Evolutionary conservation across 2,113 vertebrate species (phyloP), one percentile per base, ranked within the genome.

Genomic region (Labeo catla): DNA sequence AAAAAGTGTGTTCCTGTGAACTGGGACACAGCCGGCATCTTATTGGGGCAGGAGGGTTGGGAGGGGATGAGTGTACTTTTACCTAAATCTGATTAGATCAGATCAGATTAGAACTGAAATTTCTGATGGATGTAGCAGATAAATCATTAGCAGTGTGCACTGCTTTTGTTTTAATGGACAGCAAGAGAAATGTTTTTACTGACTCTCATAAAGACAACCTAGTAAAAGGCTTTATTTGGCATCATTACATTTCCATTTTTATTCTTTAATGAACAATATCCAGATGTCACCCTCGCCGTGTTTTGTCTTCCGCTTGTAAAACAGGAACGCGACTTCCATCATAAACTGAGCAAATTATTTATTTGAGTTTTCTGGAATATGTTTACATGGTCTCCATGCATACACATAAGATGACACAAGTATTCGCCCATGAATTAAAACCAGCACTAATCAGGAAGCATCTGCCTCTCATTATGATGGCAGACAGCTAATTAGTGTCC

Each of bases 401-500:
- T 47, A 10, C 79, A 43, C 34, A 54, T 52, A 54, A 86, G 65
- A 86, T 52, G 65, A 49, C 81, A 77, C 73, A 88, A 76, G 84
- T 61, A 84, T 81, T 66, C 76, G 81, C 16, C 68, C 77, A 77
- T 86, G 74, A 84, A 86, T 86, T 84, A 76, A 89, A 84, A 89
- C 85, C 77, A 82, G 79, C 83, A 88, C 86, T 91, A 87, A 93
- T 92, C 90, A 92, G 86, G 81, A 85, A 84, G 63, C 28, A 15
- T 88, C 91, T 92, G 89, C 89, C 91, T 93, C 90, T 91, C 77
- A 84, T 89, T 83, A 76, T 76, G 89, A 87, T 88, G 16, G 78
- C n/a, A 87, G 85, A 79, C 89, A 89, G 89, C 90, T 89, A 93
- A 93, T 93, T 93, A 91, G 90, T 91, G 80, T 87, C 87, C 85